A percentile compares a stretch with the other conserved stretches of the same genome.
Conservation (phyloP, 2,888 invertebrate genomes). For the Venustoraphidia nigricollis region DNA sequence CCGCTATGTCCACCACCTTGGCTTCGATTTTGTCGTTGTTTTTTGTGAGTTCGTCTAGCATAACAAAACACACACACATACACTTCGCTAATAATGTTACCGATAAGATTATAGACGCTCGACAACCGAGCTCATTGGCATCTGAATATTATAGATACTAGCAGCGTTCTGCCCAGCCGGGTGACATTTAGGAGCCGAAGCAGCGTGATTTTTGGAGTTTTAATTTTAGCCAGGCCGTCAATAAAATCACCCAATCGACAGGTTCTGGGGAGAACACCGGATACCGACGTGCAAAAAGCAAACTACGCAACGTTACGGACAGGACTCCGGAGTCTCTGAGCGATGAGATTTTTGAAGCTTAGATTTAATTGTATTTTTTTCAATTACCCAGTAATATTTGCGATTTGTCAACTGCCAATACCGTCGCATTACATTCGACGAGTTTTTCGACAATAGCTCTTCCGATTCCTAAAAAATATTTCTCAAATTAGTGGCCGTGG, state of each 20-base stretch:
- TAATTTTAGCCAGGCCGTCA: too few species aligned
- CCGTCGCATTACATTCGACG: slow-evolving; percentile 51
- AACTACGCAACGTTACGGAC: too few species aligned
- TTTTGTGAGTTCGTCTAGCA: slow-evolving; percentile 35
- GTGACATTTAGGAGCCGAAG: too few species aligned
- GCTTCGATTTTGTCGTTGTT: slow-evolving; percentile 47
- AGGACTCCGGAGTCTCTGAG: too few species aligned
- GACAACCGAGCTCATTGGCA: not conserved
- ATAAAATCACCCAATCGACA: too few species aligned
- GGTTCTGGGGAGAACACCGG: too few species aligned
- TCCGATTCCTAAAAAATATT: slow-evolving; percentile 33
- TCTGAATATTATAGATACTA: not conserved
- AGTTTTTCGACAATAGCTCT: slow-evolving; percentile 53
- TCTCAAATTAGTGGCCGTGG: not conserved
- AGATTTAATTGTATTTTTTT: not conserved
- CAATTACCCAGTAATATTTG: slow-evolving; percentile 38
- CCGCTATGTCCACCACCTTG: slow-evolving; percentile 51
- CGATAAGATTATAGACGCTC: slow-evolving; percentile 13
- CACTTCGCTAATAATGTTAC: too few species aligned
- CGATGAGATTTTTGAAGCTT: not conserved
- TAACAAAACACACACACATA: not conserved
- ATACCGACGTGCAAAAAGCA: too few species aligned
- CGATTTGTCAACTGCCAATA: slow-evolving; percentile 62
- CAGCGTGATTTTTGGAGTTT: too few species aligned
- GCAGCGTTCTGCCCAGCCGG: too few species aligned